These are phyloP conservation scores for Diachrysia chrysitis DNA, from an alignment of 2,888 invertebrate genomes.

Conservation along the genomic window DNA sequence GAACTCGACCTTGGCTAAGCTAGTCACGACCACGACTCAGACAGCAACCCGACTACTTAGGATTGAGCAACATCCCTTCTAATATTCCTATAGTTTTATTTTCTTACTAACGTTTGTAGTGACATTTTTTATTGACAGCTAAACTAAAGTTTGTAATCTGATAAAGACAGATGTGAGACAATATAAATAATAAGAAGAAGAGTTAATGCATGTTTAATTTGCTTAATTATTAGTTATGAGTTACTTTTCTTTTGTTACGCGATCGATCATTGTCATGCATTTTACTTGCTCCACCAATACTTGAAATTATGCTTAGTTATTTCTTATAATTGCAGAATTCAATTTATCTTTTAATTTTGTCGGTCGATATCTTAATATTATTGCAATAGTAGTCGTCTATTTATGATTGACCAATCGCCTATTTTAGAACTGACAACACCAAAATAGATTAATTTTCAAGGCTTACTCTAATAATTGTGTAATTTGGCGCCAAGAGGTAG, in stretches of 20 bases:
- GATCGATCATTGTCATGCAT: background rate
- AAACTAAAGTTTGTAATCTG: background rate
- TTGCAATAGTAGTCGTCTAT: background rate
- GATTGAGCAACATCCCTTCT: conserved; percentile 72
- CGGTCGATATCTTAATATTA: background rate
- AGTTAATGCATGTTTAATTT: no score
- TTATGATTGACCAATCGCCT: conserved; percentile 3
- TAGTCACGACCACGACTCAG: conserved; percentile 68
- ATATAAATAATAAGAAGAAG: background rate
- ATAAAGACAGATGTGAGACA: background rate
- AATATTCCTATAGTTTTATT: conserved; percentile 60
- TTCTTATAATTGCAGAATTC: background rate
- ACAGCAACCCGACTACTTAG: conserved; percentile 48
- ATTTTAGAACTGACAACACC: conserved; percentile 3
- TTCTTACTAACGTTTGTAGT: conserved; percentile 22
- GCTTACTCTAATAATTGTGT: conserved; percentile 8
- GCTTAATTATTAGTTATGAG: no score
- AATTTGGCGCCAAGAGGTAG: conserved; percentile 28
- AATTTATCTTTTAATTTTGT: background rate
- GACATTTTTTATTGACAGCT: conserved; percentile 15
- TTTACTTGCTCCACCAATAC: background rate
- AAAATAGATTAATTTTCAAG: conserved; percentile 6
- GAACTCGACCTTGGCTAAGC: conserved; percentile 66
- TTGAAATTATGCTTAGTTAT: background rate
- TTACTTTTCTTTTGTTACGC: background rate